phyloP scores from a whole-genome alignment of 2,888 invertebrate species.

The Caenorhabditis sp. region DNA sequence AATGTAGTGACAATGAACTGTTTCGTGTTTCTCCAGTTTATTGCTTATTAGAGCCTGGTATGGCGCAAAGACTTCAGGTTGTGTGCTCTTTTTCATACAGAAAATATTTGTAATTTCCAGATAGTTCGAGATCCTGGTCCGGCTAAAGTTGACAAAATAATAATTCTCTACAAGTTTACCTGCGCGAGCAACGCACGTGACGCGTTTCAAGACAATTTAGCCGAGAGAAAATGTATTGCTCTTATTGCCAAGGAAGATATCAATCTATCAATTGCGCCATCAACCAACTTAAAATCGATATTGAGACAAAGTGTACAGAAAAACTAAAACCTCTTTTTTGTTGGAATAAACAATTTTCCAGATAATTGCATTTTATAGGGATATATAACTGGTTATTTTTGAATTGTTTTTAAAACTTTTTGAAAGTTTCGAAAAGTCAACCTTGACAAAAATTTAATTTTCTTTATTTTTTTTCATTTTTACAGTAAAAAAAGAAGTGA shows the following conservation, averaged over 20 bases:
- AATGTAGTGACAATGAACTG: constrained; percentile 66
- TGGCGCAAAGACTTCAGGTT: constrained; percentile 63
- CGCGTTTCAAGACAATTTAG: constrained; percentile 33
- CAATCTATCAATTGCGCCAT: constrained; percentile 40
- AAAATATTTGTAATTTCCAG: constrained; percentile 26
- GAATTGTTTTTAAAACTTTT: too few species aligned
- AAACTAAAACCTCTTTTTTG: neutral
- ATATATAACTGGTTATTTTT: too few species aligned
- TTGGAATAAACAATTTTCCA: constrained; percentile 23
- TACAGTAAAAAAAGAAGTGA: neutral
- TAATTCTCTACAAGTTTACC: constrained; percentile 57
- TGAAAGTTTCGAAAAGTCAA: neutral
- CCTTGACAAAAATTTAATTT: neutral
- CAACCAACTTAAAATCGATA: constrained; percentile 50
- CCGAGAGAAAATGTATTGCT: constrained; percentile 55
- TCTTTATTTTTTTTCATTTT: neutral
- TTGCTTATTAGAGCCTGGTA: constrained; percentile 63
- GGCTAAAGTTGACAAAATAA: constrained; percentile 59
- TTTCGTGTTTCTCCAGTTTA: constrained; percentile 67
- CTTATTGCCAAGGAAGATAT: constrained; percentile 56
- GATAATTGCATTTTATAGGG: neutral
- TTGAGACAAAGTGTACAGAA: constrained; percentile 30
- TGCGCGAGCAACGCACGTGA: constrained; percentile 52
- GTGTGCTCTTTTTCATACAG: neutral
- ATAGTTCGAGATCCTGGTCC: constrained; percentile 63